Evolutionary conservation across 2,888 invertebrate genomes (phyloP).

Genomic region (Cryptocephalus moraei): DNA sequence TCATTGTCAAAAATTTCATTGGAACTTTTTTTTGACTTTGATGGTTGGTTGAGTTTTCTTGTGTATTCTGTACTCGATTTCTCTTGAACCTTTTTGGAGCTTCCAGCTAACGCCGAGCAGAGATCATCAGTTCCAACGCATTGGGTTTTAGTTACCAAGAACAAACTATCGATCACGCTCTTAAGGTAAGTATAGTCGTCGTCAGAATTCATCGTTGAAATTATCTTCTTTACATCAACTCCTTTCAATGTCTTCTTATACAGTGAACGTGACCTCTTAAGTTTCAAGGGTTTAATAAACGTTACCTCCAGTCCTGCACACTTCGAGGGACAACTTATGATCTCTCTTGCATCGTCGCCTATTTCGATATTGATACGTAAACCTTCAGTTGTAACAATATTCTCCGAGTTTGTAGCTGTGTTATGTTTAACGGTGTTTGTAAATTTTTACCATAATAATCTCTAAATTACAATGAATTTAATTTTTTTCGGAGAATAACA

Average conservation of each 20-base stretch:
- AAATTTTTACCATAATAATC: no score
- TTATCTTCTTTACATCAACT: constrained; percentile 23
- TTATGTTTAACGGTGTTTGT: no score
- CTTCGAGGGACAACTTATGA: constrained; percentile 25
- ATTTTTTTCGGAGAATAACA: background rate
- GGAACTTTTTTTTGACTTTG: no score
- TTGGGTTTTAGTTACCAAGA: background rate
- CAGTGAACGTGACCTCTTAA: constrained; percentile 15
- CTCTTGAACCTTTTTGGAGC: background rate
- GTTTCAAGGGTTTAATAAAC: constrained; percentile 28
- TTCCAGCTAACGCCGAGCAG: background rate
- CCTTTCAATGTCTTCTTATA: constrained; percentile 20
- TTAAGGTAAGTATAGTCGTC: background rate
- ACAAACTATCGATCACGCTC: background rate
- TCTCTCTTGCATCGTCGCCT: constrained; percentile 26
- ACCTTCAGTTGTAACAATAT: no score
- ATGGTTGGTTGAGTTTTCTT: no score
- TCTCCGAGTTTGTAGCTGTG: no score
- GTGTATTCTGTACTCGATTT: background rate
- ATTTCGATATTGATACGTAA: constrained; percentile 27
- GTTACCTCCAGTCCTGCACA: constrained; percentile 31
- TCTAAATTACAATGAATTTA: background rate
- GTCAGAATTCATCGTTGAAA: constrained; percentile 23
- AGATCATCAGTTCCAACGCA: no score
- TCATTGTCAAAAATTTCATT: background rate